Percentiles rank a stretch among this genome's conserved stretches.
Evolutionary conservation across 1,140 invertebrate species (phyloP).

Genomic region (Megalopta genalis): DNA sequence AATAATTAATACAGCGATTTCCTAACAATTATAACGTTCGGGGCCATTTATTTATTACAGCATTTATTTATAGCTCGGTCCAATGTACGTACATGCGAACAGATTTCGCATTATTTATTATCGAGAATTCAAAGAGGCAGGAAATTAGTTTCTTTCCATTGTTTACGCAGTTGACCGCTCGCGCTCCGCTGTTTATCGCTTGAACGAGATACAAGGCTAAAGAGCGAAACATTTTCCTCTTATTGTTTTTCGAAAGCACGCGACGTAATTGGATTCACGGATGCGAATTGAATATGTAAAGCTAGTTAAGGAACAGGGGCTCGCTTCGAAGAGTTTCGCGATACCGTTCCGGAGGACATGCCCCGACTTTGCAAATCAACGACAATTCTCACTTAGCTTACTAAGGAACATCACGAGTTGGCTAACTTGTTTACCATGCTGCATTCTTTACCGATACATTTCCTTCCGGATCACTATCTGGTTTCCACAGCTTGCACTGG

Average conservation of each 20-base stretch:
- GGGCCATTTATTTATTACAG: too few relatives aligned
- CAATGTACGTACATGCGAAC: too few relatives aligned
- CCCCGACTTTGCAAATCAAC: too few relatives aligned
- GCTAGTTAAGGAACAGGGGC: slow-evolving; percentile 14
- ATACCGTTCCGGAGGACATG: slow-evolving; percentile 1
- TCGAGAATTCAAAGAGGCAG: background rate
- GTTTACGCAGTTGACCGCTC: background rate
- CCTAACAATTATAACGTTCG: too few relatives aligned
- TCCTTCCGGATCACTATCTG: background rate
- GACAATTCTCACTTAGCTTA: background rate
- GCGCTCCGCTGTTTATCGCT: background rate
- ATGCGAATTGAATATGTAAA: slow-evolving; percentile 41
- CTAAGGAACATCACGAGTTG: background rate
- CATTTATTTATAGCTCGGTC: too few relatives aligned
- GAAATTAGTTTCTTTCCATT: background rate
- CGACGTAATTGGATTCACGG: slow-evolving; percentile 52
- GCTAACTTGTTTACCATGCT: background rate
- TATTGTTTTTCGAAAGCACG: slow-evolving; percentile 35
- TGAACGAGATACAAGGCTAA: slow-evolving; percentile 14
- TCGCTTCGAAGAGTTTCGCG: background rate
- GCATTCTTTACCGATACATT: too few relatives aligned
- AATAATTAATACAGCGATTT: too few relatives aligned
- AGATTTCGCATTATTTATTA: background rate
- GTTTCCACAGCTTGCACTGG: too few relatives aligned
- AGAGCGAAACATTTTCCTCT: slow-evolving; percentile 21